Evolutionary conservation across 2,797 vertebrate genomes (phyloP).

Genomic region (Triplophysa bombifrons): DNA sequence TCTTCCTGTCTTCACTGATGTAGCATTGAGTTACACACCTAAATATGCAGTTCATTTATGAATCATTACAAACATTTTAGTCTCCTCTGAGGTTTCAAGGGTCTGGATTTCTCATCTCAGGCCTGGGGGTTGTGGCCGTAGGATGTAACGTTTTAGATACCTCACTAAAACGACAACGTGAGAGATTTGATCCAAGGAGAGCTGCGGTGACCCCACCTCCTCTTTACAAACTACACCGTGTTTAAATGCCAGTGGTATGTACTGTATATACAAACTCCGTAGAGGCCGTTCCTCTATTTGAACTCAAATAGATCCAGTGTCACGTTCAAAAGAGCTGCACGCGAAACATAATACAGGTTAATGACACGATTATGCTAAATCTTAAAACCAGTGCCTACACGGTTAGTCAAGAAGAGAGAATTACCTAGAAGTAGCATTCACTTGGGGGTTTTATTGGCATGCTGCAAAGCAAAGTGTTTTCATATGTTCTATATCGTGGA

Average conservation of each 20-base stretch:
- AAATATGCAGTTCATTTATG: constrained; percentile 48
- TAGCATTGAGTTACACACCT: constrained; percentile 47
- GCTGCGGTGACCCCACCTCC: constrained; percentile 7
- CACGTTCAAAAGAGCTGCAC: constrained; percentile 2
- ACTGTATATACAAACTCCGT: constrained; percentile 21
- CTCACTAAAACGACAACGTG: constrained; percentile 32
- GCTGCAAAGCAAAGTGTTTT: constrained; percentile 44
- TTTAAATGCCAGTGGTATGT: constrained; percentile 40
- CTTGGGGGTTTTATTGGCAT: constrained; percentile 33
- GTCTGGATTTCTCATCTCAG: constrained; percentile 46
- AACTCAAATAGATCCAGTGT: constrained; percentile 18
- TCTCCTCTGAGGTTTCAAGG: constrained; percentile 4
- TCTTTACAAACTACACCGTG: constrained; percentile 29
- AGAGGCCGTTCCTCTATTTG: constrained; percentile 20
- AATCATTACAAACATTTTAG: constrained; percentile 37
- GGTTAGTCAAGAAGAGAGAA: constrained; percentile 8
- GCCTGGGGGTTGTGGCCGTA: constrained; percentile 30
- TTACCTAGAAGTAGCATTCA: constrained; percentile 25
- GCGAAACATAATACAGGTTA: constrained; percentile 32
- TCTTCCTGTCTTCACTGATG: constrained; percentile 45
- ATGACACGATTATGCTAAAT: constrained; percentile 40
- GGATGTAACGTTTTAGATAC: constrained; percentile 45
- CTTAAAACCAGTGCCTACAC: constrained; percentile 35
- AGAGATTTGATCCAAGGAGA: constrained; percentile 36
- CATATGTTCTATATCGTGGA: constrained; percentile 20